Percentiles rank a stretch among this genome's conserved stretches.
Conservation (phyloP, 1,140 invertebrate species). For the Arctopsyche grandis region DNA sequence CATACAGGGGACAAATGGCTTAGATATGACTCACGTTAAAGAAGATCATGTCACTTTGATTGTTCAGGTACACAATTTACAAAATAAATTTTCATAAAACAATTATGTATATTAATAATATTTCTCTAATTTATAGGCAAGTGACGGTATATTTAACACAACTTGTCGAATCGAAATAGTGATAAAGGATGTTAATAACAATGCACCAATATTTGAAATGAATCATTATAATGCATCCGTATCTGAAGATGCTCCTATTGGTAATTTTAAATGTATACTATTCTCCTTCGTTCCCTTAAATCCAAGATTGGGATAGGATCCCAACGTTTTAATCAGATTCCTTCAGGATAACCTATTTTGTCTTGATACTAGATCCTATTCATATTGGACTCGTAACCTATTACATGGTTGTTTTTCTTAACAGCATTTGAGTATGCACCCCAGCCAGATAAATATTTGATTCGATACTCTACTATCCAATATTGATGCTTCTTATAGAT, state of each 20-base stretch:
- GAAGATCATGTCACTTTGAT: conserved; percentile 69
- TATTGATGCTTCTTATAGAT: too few species aligned
- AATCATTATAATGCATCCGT: conserved; percentile 78
- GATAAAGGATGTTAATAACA: conserved; percentile 88
- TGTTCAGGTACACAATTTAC: conserved; percentile 62
- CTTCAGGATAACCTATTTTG: too few species aligned
- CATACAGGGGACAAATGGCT: conserved; percentile 69
- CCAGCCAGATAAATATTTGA: too few species aligned
- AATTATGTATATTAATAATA: too few species aligned
- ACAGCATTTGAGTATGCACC: too few species aligned
- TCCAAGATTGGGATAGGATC: too few species aligned
- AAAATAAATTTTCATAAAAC: not conserved
- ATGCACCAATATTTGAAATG: conserved; percentile 80
- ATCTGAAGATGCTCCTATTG: conserved; percentile 78
- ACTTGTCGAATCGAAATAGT: conserved; percentile 79
- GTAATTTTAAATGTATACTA: conserved; percentile 58
- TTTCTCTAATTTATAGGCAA: conserved; percentile 68
- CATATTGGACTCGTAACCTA: too few species aligned
- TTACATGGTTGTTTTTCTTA: too few species aligned
- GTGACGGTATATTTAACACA: conserved; percentile 78
- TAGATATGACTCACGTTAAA: conserved; percentile 71
- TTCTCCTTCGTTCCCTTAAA: too few species aligned
- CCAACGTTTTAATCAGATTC: too few species aligned
- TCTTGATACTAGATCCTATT: too few species aligned
- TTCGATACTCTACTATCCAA: too few species aligned